phyloP scores from a whole-genome alignment of 2,113 vertebrate species.

The Ophthalmolycus amberensis region DNA sequence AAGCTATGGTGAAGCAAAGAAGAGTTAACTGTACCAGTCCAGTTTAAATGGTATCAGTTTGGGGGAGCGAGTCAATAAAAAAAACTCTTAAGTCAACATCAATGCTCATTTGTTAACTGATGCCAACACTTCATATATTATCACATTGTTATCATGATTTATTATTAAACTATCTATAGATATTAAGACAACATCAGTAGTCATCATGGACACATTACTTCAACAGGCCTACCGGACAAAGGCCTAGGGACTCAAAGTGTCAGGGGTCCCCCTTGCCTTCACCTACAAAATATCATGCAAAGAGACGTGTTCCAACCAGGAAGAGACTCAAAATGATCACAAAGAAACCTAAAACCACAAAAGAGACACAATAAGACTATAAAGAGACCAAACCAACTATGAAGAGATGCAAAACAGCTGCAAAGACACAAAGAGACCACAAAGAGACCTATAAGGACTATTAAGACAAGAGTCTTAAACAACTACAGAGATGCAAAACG shows the following conservation, averaged over 20 bases:
- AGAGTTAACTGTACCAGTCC: background rate
- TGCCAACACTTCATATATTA: background rate
- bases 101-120: background rate
- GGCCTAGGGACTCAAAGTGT: too few species aligned
- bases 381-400: background rate
- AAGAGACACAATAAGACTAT: background rate
- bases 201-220: too few species aligned
- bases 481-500: too few species aligned
- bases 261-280: too few species aligned
- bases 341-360: too few species aligned
- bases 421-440: background rate
- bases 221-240: too few species aligned
- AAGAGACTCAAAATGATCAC: too few species aligned
- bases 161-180: background rate
- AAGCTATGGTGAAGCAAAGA: background rate
- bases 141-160: background rate
- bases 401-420: background rate
- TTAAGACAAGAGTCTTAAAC: background rate
- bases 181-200: too few species aligned
- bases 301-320: too few species aligned
- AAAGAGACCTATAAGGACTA: background rate
- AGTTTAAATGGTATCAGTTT: background rate
- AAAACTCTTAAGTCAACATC: background rate
- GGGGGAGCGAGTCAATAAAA: background rate
- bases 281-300: too few species aligned